These are phyloP conservation scores for Lymantria monacha DNA, from an alignment of 2,888 invertebrate species.

Conservation along the genomic window DNA sequence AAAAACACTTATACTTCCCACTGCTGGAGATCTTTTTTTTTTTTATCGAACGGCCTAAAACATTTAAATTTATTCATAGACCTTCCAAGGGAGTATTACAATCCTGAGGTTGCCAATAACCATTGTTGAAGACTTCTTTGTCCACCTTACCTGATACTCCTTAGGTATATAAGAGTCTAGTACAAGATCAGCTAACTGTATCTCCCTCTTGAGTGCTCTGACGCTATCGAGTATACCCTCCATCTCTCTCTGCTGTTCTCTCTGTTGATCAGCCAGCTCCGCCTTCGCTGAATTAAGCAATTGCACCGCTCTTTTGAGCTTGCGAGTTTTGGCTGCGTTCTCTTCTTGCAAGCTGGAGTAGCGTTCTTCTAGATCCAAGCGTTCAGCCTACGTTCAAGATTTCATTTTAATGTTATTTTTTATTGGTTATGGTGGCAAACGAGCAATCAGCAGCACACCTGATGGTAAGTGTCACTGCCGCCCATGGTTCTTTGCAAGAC, in stretches of 20 bases:
- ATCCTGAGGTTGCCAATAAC: too few relatives aligned
- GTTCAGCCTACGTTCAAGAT: constrained; percentile 84
- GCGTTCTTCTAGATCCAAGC: constrained; percentile 96
- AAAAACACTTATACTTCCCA: too few relatives aligned
- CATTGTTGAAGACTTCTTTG: too few relatives aligned
- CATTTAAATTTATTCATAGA: too few relatives aligned
- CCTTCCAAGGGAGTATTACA: too few relatives aligned
- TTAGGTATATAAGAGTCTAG: constrained; percentile 96
- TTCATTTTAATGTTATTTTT: not conserved
- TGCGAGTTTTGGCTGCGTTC: constrained; percentile 94
- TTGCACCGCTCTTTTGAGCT: constrained; percentile 93
- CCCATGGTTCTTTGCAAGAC: too few relatives aligned
- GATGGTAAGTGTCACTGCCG: too few relatives aligned
- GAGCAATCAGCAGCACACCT: too few relatives aligned
- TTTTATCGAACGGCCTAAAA: too few relatives aligned
- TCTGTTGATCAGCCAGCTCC: constrained; percentile 92
- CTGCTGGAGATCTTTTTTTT: too few relatives aligned
- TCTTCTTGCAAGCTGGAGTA: constrained; percentile 98
- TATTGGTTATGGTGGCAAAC: too few relatives aligned
- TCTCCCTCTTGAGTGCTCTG: constrained; percentile 93
- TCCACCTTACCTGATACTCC: constrained; percentile 91
- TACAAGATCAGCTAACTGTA: constrained; percentile 94
- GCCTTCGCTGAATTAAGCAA: constrained; percentile 93
- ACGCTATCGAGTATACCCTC: constrained; percentile 97
- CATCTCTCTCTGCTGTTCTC: constrained; percentile 98